Percentiles rank a stretch among this genome's conserved stretches.
phyloP scores from a whole-genome alignment of 2,113 vertebrate species.

The Trichomycterus rosablanca region DNA sequence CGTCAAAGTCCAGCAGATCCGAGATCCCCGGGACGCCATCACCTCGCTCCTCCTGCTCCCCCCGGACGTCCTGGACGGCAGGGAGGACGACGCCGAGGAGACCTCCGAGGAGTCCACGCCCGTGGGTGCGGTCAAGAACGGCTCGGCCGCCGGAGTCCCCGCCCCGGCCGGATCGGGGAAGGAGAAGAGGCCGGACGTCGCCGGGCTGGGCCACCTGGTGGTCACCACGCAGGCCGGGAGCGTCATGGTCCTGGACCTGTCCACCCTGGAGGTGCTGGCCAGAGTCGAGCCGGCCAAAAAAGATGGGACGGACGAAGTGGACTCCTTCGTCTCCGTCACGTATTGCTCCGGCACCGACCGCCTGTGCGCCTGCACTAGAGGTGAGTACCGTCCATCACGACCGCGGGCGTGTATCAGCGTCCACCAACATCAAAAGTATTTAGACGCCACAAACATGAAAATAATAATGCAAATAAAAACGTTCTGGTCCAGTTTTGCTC shows the following conservation, averaged over 20 bases:
- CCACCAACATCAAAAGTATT: too few relatives aligned
- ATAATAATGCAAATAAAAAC: too few relatives aligned
- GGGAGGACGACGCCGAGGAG: constrained; percentile 94
- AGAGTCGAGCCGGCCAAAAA: constrained; percentile 95
- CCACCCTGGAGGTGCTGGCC: constrained; percentile 91
- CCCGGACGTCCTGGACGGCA: constrained; percentile 88
- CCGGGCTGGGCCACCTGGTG: constrained; percentile 90
- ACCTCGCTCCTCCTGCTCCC: constrained; percentile 95
- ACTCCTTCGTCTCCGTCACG: constrained; percentile 94
- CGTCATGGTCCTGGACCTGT: constrained; percentile 96
- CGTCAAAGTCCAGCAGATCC: constrained; percentile 93
- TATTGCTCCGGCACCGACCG: constrained; percentile 98
- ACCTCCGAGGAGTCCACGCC: constrained; percentile 77
- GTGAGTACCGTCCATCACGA: constrained; percentile 66
- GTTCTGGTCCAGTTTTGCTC: too few relatives aligned
- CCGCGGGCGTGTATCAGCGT: too few relatives aligned
- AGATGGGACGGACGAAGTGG: constrained; percentile 86
- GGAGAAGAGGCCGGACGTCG: constrained; percentile 79
- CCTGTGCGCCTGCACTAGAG: constrained; percentile 97
- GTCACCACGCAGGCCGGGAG: constrained; percentile 94
- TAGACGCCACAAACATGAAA: too few relatives aligned
- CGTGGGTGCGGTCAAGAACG: constrained; percentile 78
- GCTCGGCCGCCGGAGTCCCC: constrained; percentile 33
- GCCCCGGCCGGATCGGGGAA: constrained; percentile 57
- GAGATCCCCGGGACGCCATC: constrained; percentile 89